Evolutionary conservation across 2,888 invertebrate genomes (phyloP), one percentile per base, ranked within the genome.

Genomic region (Tipula unca): DNA sequence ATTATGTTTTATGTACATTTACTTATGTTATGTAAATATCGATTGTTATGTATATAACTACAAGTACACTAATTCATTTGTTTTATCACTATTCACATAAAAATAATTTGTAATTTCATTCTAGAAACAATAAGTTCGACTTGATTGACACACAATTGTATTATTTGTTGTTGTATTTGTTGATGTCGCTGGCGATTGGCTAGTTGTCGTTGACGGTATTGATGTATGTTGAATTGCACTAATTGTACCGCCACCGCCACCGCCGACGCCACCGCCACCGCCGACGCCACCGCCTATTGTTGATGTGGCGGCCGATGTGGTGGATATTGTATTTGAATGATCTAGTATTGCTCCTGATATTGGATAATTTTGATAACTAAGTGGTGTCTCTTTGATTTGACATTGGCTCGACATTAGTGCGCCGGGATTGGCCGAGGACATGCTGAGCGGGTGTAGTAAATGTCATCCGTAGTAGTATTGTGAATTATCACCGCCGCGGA

Each of bases 391-490:
- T 85, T 85, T 85, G 25, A 83, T 32, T 83, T 83, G 69, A 25
- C 10, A 20, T 8, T 69, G 69, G 69, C 69, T 69, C 69, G 69
- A 69, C 69, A 69, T 69, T 13, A 69, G 25, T 25, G 69, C 69
- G 25, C 69, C 69, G 1, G 10, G 10, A 69, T 69, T 69, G 1
- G 69, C 69, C 3, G 69, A 25, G 8, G 69, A 69, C 69, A 69
- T 69, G 69, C 25, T 32, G 84, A 84, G 86, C 54, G 86, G 85
- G 1, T 85, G 90, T 87, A 90, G 88, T 87, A 90, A 89, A 87
- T 90, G 90, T 90, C 90, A 91, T 89, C 90, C 90, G 86, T 90
- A 90, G 87, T 89, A 90, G 85, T 90, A 90, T 87, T 90, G 90
- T 42, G 87, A 86, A 86, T 87, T 87, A 54, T 88, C 87, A 54